Evolutionary conservation across 2,797 vertebrate species (phyloP).

Genomic region (Moxostoma hubbsi): DNA sequence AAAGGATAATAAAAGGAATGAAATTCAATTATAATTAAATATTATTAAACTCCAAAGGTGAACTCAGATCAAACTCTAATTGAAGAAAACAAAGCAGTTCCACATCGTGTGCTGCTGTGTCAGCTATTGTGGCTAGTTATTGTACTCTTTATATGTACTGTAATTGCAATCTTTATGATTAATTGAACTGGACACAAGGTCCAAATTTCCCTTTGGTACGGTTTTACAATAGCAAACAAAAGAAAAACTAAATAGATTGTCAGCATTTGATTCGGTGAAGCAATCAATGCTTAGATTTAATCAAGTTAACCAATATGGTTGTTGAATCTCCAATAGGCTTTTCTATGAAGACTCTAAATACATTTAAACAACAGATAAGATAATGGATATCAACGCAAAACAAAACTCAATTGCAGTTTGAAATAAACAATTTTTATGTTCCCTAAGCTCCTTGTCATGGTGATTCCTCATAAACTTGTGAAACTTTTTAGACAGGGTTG

Average conservation of each 20-base stretch:
- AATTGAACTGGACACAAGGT: slow-evolving; percentile 8
- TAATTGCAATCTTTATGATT: slow-evolving; percentile 24
- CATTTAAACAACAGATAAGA: neutral
- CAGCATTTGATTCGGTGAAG: neutral
- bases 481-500: slow-evolving; percentile 21
- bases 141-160: slow-evolving; percentile 11
- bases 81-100: slow-evolving; percentile 21
- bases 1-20: neutral
- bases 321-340: neutral
- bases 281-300: slow-evolving; percentile 1
- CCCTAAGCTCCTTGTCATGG: slow-evolving; percentile 5
- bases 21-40: neutral
- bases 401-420: slow-evolving; percentile 7
- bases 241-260: neutral
- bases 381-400: neutral
- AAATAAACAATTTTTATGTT: neutral
- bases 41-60: slow-evolving; percentile 17
- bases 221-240: neutral
- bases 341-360: neutral
- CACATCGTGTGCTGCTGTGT: neutral
- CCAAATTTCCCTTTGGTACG: slow-evolving; percentile 4
- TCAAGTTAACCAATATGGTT: neutral
- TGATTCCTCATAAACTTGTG: neutral
- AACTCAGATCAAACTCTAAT: slow-evolving; percentile 11
- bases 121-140: slow-evolving; percentile 3